phyloP scores from a whole-genome alignment of 1,140 invertebrate species.

The Mizuhopecten yessoensis region DNA sequence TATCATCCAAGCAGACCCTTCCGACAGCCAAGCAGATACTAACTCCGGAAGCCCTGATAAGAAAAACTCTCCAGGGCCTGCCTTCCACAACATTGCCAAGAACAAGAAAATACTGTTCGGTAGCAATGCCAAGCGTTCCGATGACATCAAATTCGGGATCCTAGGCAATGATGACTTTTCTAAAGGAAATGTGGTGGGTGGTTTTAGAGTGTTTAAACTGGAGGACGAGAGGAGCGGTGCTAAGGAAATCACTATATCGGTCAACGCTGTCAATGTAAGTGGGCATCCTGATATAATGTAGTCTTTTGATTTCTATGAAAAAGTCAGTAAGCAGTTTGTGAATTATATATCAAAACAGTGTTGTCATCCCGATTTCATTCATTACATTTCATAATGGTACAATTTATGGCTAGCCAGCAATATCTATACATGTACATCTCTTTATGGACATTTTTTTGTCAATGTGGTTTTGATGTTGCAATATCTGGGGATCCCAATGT shows the following conservation, averaged over 20 bases:
- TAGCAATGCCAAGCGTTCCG: constrained; percentile 45
- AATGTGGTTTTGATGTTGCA: too few species aligned
- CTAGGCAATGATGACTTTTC: constrained; percentile 50
- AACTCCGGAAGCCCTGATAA: neutral
- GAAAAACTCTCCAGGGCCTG: neutral
- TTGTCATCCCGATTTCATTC: too few species aligned
- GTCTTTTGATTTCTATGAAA: too few species aligned
- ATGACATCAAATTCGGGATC: constrained; percentile 58
- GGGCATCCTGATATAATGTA: too few species aligned
- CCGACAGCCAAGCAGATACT: neutral
- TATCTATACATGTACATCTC: too few species aligned
- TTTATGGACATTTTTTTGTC: too few species aligned
- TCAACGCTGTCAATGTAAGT: constrained; percentile 61
- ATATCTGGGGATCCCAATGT: too few species aligned
- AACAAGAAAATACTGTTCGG: constrained; percentile 48
- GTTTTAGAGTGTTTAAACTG: constrained; percentile 62
- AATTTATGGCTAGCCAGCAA: too few species aligned
- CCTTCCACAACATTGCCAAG: neutral
- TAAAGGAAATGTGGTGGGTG: constrained; percentile 54
- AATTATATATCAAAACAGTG: too few species aligned
- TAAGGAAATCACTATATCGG: constrained; percentile 60
- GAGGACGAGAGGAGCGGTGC: constrained; percentile 60
- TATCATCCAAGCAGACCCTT: neutral
- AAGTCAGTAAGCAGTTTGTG: too few species aligned
- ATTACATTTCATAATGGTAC: too few species aligned